Conservation (phyloP, 2,113 vertebrate genomes). For the Furnarius figulus region DNA sequence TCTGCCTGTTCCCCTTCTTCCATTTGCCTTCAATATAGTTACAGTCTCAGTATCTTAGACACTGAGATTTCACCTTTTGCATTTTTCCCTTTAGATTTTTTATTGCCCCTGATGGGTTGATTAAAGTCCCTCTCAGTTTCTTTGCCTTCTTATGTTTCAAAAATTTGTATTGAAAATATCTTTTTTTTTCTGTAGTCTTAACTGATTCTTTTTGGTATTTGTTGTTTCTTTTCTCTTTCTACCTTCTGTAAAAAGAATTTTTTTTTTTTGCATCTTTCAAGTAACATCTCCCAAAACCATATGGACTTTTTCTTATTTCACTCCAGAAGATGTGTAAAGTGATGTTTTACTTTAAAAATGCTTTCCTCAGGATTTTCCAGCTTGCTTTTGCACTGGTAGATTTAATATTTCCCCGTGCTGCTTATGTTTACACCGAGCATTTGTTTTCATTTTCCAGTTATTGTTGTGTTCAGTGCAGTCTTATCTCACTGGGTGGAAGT, state of each 20-base stretch:
- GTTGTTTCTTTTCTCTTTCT: background rate
- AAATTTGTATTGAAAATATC: background rate
- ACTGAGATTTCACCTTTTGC: background rate
- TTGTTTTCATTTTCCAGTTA: constrained; percentile 35
- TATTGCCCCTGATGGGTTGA: background rate
- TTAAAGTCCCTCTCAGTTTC: background rate
- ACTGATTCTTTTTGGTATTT: background rate
- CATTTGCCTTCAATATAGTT: background rate
- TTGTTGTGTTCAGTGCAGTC: background rate
- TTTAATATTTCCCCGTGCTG: background rate
- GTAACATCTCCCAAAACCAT: background rate
- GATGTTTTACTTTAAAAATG: background rate
- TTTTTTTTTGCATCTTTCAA: background rate
- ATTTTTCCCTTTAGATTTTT: background rate
- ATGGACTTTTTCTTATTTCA: background rate
- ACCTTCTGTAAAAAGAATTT: background rate
- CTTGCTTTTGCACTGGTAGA: background rate
- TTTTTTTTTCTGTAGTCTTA: background rate
- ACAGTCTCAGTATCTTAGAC: background rate
- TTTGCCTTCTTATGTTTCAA: background rate
- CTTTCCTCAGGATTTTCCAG: background rate
- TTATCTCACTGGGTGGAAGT: background rate
- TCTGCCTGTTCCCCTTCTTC: background rate
- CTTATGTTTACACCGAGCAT: background rate
- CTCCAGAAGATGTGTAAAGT: background rate